These are phyloP conservation scores for Chaetodon trifasciatus DNA, from an alignment of 2,797 vertebrate species.

Conservation along the genomic window DNA sequence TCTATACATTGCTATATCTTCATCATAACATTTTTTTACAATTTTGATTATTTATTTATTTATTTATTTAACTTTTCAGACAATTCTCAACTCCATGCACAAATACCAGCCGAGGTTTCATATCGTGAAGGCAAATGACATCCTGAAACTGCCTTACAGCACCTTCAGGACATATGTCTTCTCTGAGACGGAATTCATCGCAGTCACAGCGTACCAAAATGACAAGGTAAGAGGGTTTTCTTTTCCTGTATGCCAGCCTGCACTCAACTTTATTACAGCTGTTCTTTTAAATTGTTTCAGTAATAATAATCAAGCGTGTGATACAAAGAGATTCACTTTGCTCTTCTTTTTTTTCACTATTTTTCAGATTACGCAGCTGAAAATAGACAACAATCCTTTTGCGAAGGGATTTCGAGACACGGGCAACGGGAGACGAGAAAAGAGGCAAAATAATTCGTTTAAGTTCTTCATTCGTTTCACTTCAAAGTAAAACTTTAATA, in stretches of 20 bases:
- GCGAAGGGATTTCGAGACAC: constrained; percentile 97
- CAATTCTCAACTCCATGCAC: constrained; percentile 97
- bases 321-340: background rate
- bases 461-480: background rate
- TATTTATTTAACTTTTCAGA: constrained; percentile 80
- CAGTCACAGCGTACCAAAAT: constrained; percentile 97
- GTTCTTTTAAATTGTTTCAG: background rate
- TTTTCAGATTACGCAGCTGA: constrained; percentile 91
- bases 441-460: constrained; percentile 82
- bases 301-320: background rate
- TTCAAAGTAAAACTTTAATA: rapidly evolving
- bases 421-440: constrained; percentile 94
- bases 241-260: too few relatives aligned
- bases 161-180: constrained; percentile 95
- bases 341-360: background rate
- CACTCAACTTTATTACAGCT: background rate
- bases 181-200: constrained; percentile 94
- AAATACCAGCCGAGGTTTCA: constrained; percentile 96
- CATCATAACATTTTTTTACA: too few relatives aligned
- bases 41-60: too few relatives aligned
- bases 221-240: constrained; percentile 87
- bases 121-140: constrained; percentile 92
- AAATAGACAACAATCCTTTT: constrained; percentile 98
- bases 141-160: constrained; percentile 93
- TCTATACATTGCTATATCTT: background rate